Conservation (phyloP, 2,113 vertebrate species). For the Donacobius atricapilla region DNA sequence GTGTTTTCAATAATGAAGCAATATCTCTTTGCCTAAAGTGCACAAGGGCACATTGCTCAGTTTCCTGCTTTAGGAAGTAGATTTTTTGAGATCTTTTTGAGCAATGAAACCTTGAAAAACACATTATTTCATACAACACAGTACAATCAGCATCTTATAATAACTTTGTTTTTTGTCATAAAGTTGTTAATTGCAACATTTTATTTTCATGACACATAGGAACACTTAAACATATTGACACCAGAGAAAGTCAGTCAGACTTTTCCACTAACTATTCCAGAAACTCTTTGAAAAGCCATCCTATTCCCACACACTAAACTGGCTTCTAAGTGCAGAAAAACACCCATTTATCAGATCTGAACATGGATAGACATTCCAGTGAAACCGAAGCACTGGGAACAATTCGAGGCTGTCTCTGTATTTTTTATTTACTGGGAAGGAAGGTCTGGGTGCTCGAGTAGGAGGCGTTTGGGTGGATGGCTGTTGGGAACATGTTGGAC, state of each 20-base stretch:
- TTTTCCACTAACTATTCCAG: not conserved
- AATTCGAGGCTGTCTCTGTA: not conserved
- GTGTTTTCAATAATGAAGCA: not conserved
- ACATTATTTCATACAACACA: fast-evolving
- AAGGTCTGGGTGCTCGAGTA: slow-evolving; percentile 14
- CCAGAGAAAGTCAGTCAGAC: not conserved
- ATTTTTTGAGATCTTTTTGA: not conserved
- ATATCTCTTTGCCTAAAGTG: not conserved
- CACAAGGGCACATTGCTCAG: not conserved
- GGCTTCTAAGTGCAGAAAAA: not conserved
- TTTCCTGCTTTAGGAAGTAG: not conserved
- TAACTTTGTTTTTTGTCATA: not conserved
- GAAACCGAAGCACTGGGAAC: not conserved
- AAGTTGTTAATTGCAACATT: not conserved
- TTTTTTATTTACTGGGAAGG: slow-evolving; percentile 46
- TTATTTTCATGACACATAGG: not conserved
- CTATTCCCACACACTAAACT: not conserved
- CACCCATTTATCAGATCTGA: not conserved
- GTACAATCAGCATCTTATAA: not conserved
- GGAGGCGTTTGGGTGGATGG: slow-evolving; percentile 59
- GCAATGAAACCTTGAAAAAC: not conserved
- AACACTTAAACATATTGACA: not conserved
- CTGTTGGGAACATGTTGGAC: slow-evolving; percentile 67
- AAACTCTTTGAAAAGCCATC: not conserved
- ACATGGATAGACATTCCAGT: not conserved